phyloP scores from a whole-genome alignment of 2,797 vertebrate genomes.

The Lepilemur ruficaudatus region DNA sequence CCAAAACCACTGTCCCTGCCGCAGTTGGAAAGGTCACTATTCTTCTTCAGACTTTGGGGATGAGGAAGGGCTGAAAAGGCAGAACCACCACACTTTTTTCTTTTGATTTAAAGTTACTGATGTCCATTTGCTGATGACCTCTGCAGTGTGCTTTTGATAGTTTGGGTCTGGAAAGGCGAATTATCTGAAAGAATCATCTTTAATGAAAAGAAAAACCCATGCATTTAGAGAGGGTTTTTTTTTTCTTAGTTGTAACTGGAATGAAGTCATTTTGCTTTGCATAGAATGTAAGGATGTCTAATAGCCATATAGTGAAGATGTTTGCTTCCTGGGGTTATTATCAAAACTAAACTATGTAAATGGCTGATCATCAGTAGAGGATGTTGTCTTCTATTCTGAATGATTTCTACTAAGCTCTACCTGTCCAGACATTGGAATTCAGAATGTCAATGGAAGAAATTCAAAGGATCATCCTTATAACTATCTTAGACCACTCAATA shows the following conservation, averaged over 20 bases:
- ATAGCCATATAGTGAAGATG: background rate
- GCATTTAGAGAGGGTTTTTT: background rate
- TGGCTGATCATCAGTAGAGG: background rate
- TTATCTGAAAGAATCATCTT: background rate
- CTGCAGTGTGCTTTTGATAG: background rate
- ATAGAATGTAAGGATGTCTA: background rate
- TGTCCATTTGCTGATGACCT: background rate
- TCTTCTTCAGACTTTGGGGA: background rate
- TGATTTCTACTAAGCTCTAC: background rate
- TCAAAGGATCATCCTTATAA: background rate
- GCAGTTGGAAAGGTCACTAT: conserved; percentile 54
- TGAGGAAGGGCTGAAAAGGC: background rate
- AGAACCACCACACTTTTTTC: background rate
- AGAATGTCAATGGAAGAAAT: background rate
- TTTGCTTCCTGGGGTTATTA: background rate
- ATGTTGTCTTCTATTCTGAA: background rate
- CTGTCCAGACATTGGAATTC: background rate
- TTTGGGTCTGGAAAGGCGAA: background rate
- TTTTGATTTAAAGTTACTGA: background rate
- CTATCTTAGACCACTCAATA: background rate
- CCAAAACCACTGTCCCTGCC: conserved; percentile 31
- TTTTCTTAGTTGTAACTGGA: background rate
- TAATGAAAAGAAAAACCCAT: background rate
- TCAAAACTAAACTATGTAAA: background rate
- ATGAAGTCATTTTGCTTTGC: background rate